A percentile compares a stretch with the other conserved stretches of the same genome.
Conservation (phyloP, 2,888 invertebrate species). For the Odontomyia ornata region DNA sequence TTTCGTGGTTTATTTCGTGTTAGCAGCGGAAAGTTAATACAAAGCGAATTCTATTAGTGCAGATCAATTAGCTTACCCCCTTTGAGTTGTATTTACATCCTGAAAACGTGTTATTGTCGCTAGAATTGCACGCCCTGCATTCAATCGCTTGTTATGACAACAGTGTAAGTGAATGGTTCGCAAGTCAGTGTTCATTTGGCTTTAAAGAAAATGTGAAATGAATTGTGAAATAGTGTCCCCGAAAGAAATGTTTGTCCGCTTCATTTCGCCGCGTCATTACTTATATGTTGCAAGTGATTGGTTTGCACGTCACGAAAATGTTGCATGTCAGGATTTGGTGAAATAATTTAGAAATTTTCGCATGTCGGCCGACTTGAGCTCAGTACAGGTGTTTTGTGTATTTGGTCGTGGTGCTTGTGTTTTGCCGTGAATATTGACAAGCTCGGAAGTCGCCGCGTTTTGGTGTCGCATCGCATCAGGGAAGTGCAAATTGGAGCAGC, state of each 20-base stretch:
- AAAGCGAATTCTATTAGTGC: neutral
- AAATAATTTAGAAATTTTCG: too few species aligned
- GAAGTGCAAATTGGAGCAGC: neutral
- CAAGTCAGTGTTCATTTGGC: neutral
- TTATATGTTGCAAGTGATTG: too few species aligned
- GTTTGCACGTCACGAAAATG: too few species aligned
- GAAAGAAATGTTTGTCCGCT: too few species aligned
- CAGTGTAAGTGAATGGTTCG: neutral
- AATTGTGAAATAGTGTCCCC: too few species aligned
- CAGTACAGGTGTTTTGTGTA: too few species aligned
- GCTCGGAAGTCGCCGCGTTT: neutral
- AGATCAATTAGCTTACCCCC: neutral
- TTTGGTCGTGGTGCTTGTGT: too few species aligned
- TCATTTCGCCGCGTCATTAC: too few species aligned
- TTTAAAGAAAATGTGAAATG: neutral
- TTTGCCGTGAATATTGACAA: neutral
- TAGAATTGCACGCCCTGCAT: neutral
- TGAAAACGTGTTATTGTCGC: too few species aligned
- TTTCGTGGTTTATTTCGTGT: constrained; percentile 1
- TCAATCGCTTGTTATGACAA: neutral
- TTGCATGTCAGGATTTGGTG: too few species aligned
- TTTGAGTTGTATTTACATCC: too few species aligned
- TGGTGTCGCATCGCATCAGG: neutral
- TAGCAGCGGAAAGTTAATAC: neutral
- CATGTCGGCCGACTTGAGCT: too few species aligned